These are phyloP conservation scores for Carduelis carduelis DNA, from an alignment of 2,797 vertebrate species.

Conservation along the genomic window DNA sequence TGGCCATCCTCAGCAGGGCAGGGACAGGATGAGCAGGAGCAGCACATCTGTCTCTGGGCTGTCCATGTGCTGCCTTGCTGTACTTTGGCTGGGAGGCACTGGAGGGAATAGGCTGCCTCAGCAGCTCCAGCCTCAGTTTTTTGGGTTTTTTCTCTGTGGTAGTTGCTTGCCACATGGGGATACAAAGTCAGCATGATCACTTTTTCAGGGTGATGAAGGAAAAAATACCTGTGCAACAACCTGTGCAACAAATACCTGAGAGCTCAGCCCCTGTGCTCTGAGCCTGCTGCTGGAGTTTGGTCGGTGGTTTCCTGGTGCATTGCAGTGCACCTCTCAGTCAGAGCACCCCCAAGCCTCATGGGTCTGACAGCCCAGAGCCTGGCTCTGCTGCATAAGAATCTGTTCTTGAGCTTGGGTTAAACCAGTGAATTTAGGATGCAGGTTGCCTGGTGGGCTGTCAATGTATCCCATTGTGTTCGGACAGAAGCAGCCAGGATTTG, in stretches of 20 bases:
- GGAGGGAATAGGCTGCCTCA: background rate
- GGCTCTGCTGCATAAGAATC: background rate
- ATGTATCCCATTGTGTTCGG: background rate
- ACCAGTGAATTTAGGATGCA: background rate
- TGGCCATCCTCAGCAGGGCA: background rate
- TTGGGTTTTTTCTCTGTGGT: background rate
- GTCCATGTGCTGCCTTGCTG: background rate
- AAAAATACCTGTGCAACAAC: background rate
- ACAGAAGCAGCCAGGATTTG: background rate
- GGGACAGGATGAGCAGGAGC: background rate
- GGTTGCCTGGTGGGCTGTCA: background rate
- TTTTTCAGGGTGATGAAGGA: background rate
- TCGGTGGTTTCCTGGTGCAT: background rate
- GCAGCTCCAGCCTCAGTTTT: background rate
- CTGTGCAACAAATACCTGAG: background rate
- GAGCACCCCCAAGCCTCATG: background rate
- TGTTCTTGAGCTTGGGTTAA: background rate
- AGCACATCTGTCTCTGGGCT: background rate
- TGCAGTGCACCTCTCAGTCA: background rate
- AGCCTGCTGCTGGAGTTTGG: background rate
- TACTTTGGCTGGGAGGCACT: background rate
- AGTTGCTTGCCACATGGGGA: background rate
- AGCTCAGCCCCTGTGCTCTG: background rate
- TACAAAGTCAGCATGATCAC: rapidly evolving
- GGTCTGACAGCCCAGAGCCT: background rate